Base-by-base conservation (phyloP, 2,888 invertebrate genomes). In the Rhimphoctona megacephalus region DNA sequence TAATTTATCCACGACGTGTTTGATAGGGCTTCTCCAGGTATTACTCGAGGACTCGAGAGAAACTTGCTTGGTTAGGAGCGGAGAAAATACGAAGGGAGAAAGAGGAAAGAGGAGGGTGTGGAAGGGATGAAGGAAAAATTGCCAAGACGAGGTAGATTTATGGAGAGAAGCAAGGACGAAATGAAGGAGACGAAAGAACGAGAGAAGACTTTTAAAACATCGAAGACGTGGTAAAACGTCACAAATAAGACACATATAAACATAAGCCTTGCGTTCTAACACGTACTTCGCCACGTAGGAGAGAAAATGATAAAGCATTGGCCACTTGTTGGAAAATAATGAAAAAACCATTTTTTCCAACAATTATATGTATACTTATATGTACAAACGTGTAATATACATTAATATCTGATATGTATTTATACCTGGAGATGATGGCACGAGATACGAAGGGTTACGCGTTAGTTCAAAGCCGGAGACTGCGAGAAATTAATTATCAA, bases 1-100 rank as follows among this genome's bases (percentile, higher is more conserved):
- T 83, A 87, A 88, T 88, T 89, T 88, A 88, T 89, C 87, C 86
- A 54, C 66, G 81, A 81, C 61, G 80, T 43, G 80, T 25, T 74
- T 61, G 52, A 52, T 25, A 49, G 46, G 66, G 49, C 77, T 33
- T 49, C 43, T 36, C 74, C 78, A 39, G 78, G 69, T 69, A 79
- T 79, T 79, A 57, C 69, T 25, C 54, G 78, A 36, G 39, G 67
- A 25, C 19, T 43, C 14, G 39, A 69, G 39, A 79, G 39, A 69
- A 49, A 33, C 67, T 78, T 49, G 64, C 61, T 46, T 14, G 33
- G 36, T 39, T 73, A 66, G 69, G 49, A 73, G 70, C 43, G 36
- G 61, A 33, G 64, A 36, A 64, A 64, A 66, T 61, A 61, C 30
- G 17, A 17, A 30, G 61, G 17, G 61, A 30, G 61, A 49, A 66